Evolutionary conservation across 2,113 vertebrate species (phyloP), one percentile per base, ranked within the genome.

Genomic region (Leptocoma aspasia): DNA sequence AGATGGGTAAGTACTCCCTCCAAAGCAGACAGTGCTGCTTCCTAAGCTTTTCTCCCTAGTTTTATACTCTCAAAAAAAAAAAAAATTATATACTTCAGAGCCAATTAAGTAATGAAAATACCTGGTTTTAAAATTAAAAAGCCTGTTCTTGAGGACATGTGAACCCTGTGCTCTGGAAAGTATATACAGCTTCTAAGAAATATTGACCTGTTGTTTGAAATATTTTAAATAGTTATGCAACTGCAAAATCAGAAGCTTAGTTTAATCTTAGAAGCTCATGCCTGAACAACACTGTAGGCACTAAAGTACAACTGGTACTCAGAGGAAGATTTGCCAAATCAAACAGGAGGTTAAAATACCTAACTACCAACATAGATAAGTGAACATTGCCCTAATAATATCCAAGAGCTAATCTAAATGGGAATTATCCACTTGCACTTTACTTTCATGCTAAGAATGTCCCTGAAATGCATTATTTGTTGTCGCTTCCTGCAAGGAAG

Each of bases 1-100:
- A 92, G 92, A 93, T 92, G 86, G 94, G 94, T 94, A 80, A 66
- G 66, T 81, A 82, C 65, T 94, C 71, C 76, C 63, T 86, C 68
- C 72, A 82, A 89, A 84, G 76, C 81, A 88, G 63, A 33, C 59
- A 69, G 54, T 71, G 30, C 50, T 90, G 83, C 68, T 90, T 93
- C 73, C 77, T 44, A 50, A 63, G 68, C 92, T 65, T 83, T 95
- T 82, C 83, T 91, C 69, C 16, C n/a, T 56, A 47, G 56, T 76
- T 88, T 71, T 79, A 27, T 73, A 28, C 37, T 90, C 41, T 81
- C 5, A 0, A 30, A 47, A 53, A 45, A 54, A 28, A 33, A 22
- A 60, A 27, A 17, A 27, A 53, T 37, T 70, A 5, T 21, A 56
- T 49, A 42, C 33, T 84, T 31, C 21, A 52, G 60, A 82, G 11